Conservation (phyloP, 2,888 invertebrate genomes). For the Colletes collaris region DNA sequence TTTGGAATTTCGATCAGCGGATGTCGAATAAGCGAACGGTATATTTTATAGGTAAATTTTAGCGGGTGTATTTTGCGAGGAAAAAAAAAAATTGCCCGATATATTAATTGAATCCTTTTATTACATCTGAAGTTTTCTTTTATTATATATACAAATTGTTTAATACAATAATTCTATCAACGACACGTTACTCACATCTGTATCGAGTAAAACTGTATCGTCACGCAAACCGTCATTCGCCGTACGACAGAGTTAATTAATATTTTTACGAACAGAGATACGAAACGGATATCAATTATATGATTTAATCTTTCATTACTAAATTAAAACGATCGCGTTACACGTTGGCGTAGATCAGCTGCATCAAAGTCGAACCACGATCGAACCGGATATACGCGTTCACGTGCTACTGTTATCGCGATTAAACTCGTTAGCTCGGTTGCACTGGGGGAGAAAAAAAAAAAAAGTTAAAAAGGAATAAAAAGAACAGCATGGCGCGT, state of each 20-base stretch:
- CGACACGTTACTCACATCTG: too few species aligned
- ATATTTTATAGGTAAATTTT: too few species aligned
- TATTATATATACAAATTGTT: too few species aligned
- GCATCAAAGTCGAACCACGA: conserved; percentile 13
- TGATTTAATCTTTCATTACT: background rate
- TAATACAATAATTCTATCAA: too few species aligned
- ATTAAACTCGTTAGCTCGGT: conserved; percentile 37
- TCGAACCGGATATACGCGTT: conserved; percentile 31
- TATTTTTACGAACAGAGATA: too few species aligned
- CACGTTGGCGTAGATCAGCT: background rate
- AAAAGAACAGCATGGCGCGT: background rate
- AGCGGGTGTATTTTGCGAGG: too few species aligned
- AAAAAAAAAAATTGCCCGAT: too few species aligned
- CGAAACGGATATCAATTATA: conserved; percentile 7
- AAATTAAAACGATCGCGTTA: conserved; percentile 3
- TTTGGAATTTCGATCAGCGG: too few species aligned
- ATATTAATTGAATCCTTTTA: too few species aligned
- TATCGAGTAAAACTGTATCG: too few species aligned
- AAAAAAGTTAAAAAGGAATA: background rate
- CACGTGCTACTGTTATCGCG: conserved; percentile 36
- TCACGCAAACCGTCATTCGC: background rate
- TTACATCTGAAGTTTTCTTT: too few species aligned
- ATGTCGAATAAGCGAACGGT: too few species aligned
- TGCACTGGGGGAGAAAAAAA: background rate
- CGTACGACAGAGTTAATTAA: background rate